A percentile compares a stretch with the other conserved stretches of the same genome.
phyloP scores from a whole-genome alignment of 2,888 invertebrate species.

The Epirrhoe alternata region DNA sequence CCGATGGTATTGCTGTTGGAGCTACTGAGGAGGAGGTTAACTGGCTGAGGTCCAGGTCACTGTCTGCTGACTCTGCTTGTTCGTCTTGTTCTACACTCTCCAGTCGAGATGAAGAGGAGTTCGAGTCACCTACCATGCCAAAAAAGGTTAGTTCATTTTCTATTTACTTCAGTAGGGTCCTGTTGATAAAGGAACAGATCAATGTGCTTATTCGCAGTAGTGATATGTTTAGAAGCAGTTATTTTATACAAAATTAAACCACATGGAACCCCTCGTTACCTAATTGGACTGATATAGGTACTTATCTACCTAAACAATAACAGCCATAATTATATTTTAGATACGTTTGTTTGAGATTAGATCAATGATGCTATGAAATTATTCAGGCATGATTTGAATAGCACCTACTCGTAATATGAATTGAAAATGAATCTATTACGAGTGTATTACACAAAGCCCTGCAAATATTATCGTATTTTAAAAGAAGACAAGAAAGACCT shows the following conservation, averaged over 20 bases:
- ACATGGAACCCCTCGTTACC: too few relatives aligned
- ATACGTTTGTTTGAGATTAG: too few relatives aligned
- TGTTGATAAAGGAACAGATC: neutral
- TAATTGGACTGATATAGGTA: too few relatives aligned
- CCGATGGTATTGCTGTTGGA: slow-evolving; percentile 86
- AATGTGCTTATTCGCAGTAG: too few relatives aligned
- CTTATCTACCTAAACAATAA: too few relatives aligned
- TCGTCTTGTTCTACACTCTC: slow-evolving; percentile 91
- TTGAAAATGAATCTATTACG: neutral
- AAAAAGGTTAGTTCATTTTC: slow-evolving; percentile 75
- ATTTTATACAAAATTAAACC: neutral
- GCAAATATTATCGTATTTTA: too few relatives aligned
- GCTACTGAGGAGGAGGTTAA: slow-evolving; percentile 77
- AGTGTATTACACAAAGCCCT: neutral
- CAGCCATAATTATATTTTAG: too few relatives aligned
- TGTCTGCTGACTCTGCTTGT: slow-evolving; percentile 89
- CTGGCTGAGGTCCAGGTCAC: slow-evolving; percentile 77
- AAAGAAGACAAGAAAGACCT: too few relatives aligned
- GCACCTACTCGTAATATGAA: neutral
- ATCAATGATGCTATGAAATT: neutral
- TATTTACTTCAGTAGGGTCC: neutral
- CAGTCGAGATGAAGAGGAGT: slow-evolving; percentile 88
- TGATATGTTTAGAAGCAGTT: neutral
- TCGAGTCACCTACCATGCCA: slow-evolving; percentile 74
- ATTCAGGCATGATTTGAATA: neutral